Evolutionary conservation across 2,797 vertebrate genomes (phyloP), one percentile per base, ranked within the genome.

Genomic region (Coranthus polyacanthus): DNA sequence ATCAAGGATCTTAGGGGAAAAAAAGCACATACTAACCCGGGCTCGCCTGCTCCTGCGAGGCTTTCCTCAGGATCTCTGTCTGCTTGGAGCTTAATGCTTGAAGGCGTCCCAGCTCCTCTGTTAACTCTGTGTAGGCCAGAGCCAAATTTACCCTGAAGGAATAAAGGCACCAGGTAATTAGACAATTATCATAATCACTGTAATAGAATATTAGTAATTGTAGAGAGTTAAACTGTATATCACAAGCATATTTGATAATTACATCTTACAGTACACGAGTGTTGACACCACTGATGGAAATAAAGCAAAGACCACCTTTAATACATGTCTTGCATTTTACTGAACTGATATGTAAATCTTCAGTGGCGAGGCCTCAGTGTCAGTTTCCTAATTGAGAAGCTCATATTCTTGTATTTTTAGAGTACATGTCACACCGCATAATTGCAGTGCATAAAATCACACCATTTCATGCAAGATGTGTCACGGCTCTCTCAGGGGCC

Each of bases 101-200:
- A 47, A 98, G 94, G 12, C 94, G 96, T 52, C 96, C 95, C 90
- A 99, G 92, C 86, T 98, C 97, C 89, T 98, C 97, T 0, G 96
- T 98, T 78, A 99, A 91, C 92, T 99, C 97, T 0, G 97, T 98
- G 93, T 99, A 99, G 55, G 98, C 98, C 92, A 99, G 92, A 0
- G 96, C 97, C 93, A 99, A 73, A 76, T 98, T 98, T 89, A 98
- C 97, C 93, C 98, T 98, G 84, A 24, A 72, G 56, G 65, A 74
- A 56, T 53, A 52, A 54, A 37, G 17, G 24, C 36, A 58, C 12
- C 15, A 55, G 44, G 39, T 51, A 52, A 51, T 70, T 45, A 83
- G 68, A 59, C 38, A 29, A 75, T 83, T 66, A 83, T 66, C 17
- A 59, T 53, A 68, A 83, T 68, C 16, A 52, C 20, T 26, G 53